phyloP scores from a whole-genome alignment of 1,140 invertebrate species.

The Laodelphax striatellus region DNA sequence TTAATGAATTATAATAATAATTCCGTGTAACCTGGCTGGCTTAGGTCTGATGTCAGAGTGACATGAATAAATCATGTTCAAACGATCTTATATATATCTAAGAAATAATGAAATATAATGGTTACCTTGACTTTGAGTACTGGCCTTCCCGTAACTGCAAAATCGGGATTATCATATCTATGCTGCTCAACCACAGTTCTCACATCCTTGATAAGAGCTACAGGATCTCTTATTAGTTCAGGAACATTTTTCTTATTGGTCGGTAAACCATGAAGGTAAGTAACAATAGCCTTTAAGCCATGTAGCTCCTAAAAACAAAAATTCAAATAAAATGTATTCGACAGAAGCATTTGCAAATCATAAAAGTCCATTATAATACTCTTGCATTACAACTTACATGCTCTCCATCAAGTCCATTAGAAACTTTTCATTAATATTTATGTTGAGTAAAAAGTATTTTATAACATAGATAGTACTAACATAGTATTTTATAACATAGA shows the following conservation, averaged over 20 bases:
- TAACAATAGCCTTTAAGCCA: constrained; percentile 81
- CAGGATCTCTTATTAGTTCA: constrained; percentile 78
- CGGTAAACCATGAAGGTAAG: constrained; percentile 81
- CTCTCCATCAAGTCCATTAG: too few relatives aligned
- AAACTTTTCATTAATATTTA: too few relatives aligned
- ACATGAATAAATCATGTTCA: too few relatives aligned
- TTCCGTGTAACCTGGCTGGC: too few relatives aligned
- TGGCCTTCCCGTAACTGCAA: constrained; percentile 63
- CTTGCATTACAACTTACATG: too few relatives aligned
- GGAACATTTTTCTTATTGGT: constrained; percentile 85
- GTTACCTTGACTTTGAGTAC: constrained; percentile 12
- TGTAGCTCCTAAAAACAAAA: constrained; percentile 57
- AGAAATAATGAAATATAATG: background rate
- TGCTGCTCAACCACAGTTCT: constrained; percentile 79
- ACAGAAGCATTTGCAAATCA: background rate
- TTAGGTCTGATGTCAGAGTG: too few relatives aligned
- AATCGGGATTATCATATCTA: constrained; percentile 67
- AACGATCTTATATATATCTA: too few relatives aligned
- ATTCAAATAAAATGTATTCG: constrained; percentile 22
- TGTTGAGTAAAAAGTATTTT: too few relatives aligned
- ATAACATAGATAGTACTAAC: too few relatives aligned
- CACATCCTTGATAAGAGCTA: constrained; percentile 78
- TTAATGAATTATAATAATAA: too few relatives aligned
- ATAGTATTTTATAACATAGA: too few relatives aligned
- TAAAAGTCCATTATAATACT: too few relatives aligned